Percentiles rank a stretch among this genome's conserved stretches.
phyloP scores from a whole-genome alignment of 1,140 invertebrate species.

The Pentalonia nigronervosa region DNA sequence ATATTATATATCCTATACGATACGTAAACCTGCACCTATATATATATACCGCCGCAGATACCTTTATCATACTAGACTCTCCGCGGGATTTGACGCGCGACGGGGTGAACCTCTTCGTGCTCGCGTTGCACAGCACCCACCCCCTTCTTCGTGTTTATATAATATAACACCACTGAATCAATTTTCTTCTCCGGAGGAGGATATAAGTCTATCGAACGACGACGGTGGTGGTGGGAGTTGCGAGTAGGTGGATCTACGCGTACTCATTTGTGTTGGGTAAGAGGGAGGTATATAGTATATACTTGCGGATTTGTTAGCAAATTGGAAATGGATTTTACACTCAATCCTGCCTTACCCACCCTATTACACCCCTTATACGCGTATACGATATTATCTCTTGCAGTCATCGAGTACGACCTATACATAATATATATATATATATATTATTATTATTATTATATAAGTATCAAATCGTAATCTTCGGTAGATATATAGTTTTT shows the following conservation, averaged over 20 bases:
- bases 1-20: neutral
- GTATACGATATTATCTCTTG: neutral
- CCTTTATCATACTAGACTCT: neutral
- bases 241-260: too few relatives aligned
- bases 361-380: neutral
- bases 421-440: neutral
- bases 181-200: slow-evolving; percentile 41
- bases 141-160: neutral
- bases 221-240: neutral
- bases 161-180: slow-evolving; percentile 46
- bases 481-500: neutral
- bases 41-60: neutral
- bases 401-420: neutral
- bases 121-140: neutral
- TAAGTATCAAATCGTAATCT: neutral
- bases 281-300: neutral
- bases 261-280: neutral
- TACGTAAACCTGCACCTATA: neutral
- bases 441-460: neutral
- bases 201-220: slow-evolving; percentile 34
- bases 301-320: slow-evolving; percentile 55
- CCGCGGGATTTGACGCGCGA: slow-evolving; percentile 38
- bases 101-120: neutral
- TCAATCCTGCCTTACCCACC: neutral
- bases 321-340: slow-evolving; percentile 54